Evolutionary conservation across 2,888 invertebrate genomes (phyloP).

Genomic region (Teleiodes luculella): DNA sequence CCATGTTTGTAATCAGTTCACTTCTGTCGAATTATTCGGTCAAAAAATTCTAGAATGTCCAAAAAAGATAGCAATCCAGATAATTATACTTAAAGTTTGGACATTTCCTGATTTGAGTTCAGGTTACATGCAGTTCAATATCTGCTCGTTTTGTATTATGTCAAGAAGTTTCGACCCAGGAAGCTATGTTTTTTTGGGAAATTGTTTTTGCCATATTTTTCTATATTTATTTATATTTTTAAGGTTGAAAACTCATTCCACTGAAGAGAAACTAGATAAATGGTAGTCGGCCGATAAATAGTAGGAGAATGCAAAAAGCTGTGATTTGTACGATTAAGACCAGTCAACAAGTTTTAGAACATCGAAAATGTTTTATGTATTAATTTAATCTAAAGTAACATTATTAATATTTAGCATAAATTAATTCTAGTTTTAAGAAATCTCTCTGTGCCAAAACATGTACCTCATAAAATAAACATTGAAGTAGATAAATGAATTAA

Average conservation of each 20-base stretch:
- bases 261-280: conserved; percentile 57
- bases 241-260: conserved; percentile 68
- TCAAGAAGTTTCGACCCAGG: too few species aligned
- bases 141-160: too few species aligned
- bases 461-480: conserved; percentile 83
- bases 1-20: too few species aligned
- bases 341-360: conserved; percentile 78
- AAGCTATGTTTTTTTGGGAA: conserved; percentile 14
- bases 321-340: conserved; percentile 78
- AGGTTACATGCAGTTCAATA: too few species aligned
- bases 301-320: conserved; percentile 75
- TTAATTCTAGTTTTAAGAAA: conserved; percentile 74
- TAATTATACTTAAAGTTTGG: too few species aligned
- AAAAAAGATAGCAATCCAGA: too few species aligned
- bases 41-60: too few species aligned
- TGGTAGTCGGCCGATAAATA: conserved; percentile 71
- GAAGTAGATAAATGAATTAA: conserved; percentile 71
- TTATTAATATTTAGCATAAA: conserved; percentile 66
- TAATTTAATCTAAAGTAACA: conserved; percentile 59
- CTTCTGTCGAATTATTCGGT: too few species aligned
- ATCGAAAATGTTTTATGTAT: conserved; percentile 75
- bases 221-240: conserved; percentile 47
- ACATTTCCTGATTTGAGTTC: too few species aligned
- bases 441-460: conserved; percentile 90
- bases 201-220: conserved; percentile 63